Base-by-base conservation (phyloP, 92 coral and sea anemone genomes). In the Actinostola sp. region DNA sequence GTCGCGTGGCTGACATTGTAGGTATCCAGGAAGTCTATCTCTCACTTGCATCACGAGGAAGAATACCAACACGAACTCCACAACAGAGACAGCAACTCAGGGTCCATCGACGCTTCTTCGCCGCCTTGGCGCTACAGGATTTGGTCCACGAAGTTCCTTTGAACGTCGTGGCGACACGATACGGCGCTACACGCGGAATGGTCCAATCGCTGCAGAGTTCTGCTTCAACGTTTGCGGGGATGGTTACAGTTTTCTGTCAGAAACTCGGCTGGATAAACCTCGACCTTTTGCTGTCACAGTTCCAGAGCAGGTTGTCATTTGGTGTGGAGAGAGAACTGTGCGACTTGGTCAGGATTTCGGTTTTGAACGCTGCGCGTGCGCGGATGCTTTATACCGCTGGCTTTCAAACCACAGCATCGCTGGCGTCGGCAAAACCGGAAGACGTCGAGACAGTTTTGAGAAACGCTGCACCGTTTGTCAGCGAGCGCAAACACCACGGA, bases 101-200 rank as follows among this genome's bases (percentile, higher is more conserved):
- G 46, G 89, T 88, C 66, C 98, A 94, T 85, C 96, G 93, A 35
- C 90, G 97, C 12, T 94, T 94, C 83, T 94, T 79, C 80, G 98
- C 93, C 3, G 87, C 98, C 4, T 61, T 94, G 27, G 98, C 98
- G 39, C 88, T 94, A 56, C 98, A 94, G 57, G 98, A 94, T 72
- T 85, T 94, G 21, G 98, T 91, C 33, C 98, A 78, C 43, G 98
- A 94, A 64, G 87, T 81, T 3, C 98, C 97, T 8, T 81, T 94
- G 3, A 82, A 92, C 59, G 84, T 74, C 16, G 98, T 91, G 20
- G 95, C 98, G 9, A 91, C 88, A 14, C 79, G 93, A 46, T 94
- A 87, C 63, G 99, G 99, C 8, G 97, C 96, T 19, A 95, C 89
- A 28, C 93, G 93, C 24, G 99, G 99, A 1, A 95, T 95, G 99